A percentile compares a stretch with the other conserved stretches of the same genome.
phyloP scores from a whole-genome alignment of 2,113 vertebrate species.

The Chrysemys picta region DNA sequence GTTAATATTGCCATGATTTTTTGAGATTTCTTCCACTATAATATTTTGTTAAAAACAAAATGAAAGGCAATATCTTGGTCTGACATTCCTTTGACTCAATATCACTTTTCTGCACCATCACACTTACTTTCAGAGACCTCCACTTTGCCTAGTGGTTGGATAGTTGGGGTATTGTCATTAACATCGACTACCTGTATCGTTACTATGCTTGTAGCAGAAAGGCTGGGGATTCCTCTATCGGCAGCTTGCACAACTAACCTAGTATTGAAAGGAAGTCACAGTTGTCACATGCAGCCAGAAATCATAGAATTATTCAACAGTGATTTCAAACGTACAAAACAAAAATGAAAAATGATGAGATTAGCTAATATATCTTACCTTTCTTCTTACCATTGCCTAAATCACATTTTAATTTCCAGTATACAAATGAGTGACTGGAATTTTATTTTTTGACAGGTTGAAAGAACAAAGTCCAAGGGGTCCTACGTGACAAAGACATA shows the following conservation, averaged over 20 bases:
- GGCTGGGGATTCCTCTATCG: slow-evolving; percentile 87
- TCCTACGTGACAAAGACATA: neutral
- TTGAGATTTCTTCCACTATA: neutral
- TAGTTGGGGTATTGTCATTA: slow-evolving; percentile 89
- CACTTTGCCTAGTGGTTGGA: slow-evolving; percentile 82
- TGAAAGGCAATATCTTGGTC: neutral
- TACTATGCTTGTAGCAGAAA: slow-evolving; percentile 82
- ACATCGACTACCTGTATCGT: slow-evolving; percentile 88
- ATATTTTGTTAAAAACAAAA: neutral
- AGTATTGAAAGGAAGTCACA: slow-evolving; percentile 49
- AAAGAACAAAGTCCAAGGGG: slow-evolving; percentile 3
- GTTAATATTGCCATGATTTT: neutral
- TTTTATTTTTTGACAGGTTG: slow-evolving; percentile 21
- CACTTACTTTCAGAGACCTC: slow-evolving; percentile 90
- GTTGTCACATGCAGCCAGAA: slow-evolving; percentile 37
- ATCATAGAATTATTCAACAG: neutral
- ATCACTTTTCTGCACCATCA: neutral
- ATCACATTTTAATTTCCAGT: slow-evolving; percentile 13
- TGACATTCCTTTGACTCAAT: neutral
- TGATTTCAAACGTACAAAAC: neutral
- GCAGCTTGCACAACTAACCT: slow-evolving; percentile 89
- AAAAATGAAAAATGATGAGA: neutral
- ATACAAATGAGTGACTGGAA: neutral
- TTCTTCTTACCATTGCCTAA: neutral
- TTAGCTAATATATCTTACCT: neutral